A percentile compares a stretch with the other conserved stretches of the same genome.
These are phyloP conservation scores for Trypoxylus dichotomus DNA, from an alignment of 1,140 invertebrate species.

Conservation along the genomic window DNA sequence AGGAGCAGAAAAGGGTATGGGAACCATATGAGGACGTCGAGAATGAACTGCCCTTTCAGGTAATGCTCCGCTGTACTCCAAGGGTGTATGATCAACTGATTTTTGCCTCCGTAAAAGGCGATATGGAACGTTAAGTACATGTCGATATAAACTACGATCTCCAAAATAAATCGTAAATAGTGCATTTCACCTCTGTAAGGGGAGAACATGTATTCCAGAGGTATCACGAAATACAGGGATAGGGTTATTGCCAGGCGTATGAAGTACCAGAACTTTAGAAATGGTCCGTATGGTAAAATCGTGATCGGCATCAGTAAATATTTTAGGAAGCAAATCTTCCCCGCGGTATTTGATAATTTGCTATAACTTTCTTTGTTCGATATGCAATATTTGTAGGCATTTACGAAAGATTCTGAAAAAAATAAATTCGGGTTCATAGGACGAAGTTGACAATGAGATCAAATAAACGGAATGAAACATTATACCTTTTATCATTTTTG, in stretches of 20 bases:
- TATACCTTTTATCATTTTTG: no score
- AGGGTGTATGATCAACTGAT: slow-evolving; percentile 56
- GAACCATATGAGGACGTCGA: slow-evolving; percentile 54
- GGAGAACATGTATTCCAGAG: slow-evolving; percentile 49
- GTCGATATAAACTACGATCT: slow-evolving; percentile 54
- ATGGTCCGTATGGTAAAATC: slow-evolving; percentile 55
- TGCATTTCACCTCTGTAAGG: slow-evolving; percentile 51
- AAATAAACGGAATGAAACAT: no score
- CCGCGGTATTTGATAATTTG: slow-evolving; percentile 51
- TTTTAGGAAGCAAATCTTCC: slow-evolving; percentile 51
- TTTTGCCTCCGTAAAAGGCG: slow-evolving; percentile 54
- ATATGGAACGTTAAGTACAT: slow-evolving; percentile 55
- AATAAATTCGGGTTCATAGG: slow-evolving; percentile 43
- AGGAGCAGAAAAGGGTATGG: slow-evolving; percentile 54
- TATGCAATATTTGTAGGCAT: slow-evolving; percentile 50
- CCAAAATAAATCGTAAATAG: slow-evolving; percentile 47
- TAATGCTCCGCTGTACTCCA: slow-evolving; percentile 56
- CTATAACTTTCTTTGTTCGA: slow-evolving; percentile 50
- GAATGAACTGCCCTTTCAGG: slow-evolving; percentile 51
- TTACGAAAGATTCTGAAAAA: slow-evolving; percentile 56
- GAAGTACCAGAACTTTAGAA: slow-evolving; percentile 54
- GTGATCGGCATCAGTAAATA: slow-evolving; percentile 53
- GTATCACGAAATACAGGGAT: slow-evolving; percentile 51
- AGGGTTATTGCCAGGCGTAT: slow-evolving; percentile 51
- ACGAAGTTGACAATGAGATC: background rate